A percentile compares a stretch with the other conserved stretches of the same genome.
phyloP scores from a whole-genome alignment of 2,888 invertebrate species.

The Ramazzottius varieornatus region DNA sequence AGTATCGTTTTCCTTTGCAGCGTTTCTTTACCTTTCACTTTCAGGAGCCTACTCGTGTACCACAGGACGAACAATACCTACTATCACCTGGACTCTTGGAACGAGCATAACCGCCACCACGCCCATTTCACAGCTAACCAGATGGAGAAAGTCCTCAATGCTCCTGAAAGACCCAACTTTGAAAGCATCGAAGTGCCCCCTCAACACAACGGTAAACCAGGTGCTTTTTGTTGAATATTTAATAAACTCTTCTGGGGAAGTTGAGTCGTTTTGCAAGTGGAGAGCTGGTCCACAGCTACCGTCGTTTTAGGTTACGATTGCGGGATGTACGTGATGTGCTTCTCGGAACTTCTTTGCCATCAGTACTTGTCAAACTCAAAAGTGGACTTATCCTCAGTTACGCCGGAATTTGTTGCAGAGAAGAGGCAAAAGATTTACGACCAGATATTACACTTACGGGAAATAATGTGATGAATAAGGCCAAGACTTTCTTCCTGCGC shows the following conservation, averaged over 20 bases:
- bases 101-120: neutral
- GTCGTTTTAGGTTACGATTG: neutral
- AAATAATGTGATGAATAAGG: neutral
- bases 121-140: neutral
- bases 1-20: no score
- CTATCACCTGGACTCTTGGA: neutral
- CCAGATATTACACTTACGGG: neutral
- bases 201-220: neutral
- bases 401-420: neutral
- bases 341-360: neutral
- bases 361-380: neutral
- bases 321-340: conserved; percentile 1
- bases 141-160: neutral
- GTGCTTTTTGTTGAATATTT: no score
- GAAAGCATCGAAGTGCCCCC: neutral
- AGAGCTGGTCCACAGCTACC: no score
- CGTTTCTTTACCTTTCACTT: neutral
- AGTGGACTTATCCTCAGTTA: neutral
- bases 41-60: neutral
- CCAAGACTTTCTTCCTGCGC: no score
- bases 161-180: neutral
- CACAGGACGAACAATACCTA: neutral
- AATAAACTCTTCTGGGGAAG: no score
- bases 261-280: no score
- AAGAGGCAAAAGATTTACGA: neutral